A percentile compares a stretch with the other conserved stretches of the same genome.
Evolutionary conservation across 1,140 invertebrate genomes (phyloP).

Genomic region (Chrysopa pallens): DNA sequence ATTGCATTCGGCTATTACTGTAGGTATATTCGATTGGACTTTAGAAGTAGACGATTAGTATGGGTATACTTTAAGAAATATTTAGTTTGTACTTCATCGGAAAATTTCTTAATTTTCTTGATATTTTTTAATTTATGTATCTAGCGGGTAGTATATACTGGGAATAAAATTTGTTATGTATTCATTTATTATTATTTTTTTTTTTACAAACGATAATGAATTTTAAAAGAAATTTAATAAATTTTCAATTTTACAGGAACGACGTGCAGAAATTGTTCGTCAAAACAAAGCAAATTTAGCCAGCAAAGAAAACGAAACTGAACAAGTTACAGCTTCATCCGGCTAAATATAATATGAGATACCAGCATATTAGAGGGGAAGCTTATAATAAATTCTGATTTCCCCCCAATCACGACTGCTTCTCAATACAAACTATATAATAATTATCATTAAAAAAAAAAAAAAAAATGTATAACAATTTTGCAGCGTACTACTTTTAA

Average conservation of each 20-base stretch:
- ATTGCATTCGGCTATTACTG: too few species aligned
- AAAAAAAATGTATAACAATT: background rate
- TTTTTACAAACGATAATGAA: background rate
- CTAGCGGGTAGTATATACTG: too few species aligned
- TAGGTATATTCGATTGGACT: too few species aligned
- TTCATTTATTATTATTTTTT: too few species aligned
- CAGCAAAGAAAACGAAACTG: constrained; percentile 21
- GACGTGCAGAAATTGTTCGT: constrained; percentile 64
- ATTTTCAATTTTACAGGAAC: constrained; percentile 43
- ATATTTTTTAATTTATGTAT: too few species aligned
- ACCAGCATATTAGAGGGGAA: background rate
- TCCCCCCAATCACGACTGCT: constrained; percentile 1
- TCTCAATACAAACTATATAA: constrained; percentile 1
- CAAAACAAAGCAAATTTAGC: constrained; percentile 57
- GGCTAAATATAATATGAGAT: constrained; percentile 26
- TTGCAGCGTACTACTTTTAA: constrained; percentile 4
- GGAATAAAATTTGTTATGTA: too few species aligned
- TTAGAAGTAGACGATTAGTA: too few species aligned
- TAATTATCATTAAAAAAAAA: constrained; percentile 1
- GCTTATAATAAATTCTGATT: background rate
- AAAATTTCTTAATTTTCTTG: too few species aligned
- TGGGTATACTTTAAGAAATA: too few species aligned
- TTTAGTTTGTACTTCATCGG: too few species aligned
- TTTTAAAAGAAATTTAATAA: constrained; percentile 3
- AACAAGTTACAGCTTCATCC: constrained; percentile 35